Base-by-base conservation (phyloP, 1,140 invertebrate species). In the Zaprionus vittiger region DNA sequence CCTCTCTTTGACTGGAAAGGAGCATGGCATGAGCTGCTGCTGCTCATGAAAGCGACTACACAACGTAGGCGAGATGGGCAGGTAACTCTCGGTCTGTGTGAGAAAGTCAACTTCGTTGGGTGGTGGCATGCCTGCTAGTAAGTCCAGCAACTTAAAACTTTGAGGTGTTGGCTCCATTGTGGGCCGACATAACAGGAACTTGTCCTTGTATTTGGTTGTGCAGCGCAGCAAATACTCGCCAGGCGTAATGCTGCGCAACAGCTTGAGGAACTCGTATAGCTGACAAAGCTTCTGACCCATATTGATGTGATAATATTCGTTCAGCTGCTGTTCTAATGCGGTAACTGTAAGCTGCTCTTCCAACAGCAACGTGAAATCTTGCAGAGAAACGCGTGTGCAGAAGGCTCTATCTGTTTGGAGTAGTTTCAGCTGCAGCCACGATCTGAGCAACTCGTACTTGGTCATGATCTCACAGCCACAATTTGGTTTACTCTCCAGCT, bases 401-500 rank as follows among this genome's bases (percentile, higher is more conserved):
- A 78, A 64, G 0, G 59, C 84, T 4, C 37, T 3, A 1, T 80
- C 59, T 0, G 57, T 31, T 38, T 79, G 54, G 1, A 89, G 55
- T 0, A 92, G 64, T 22, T 83, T 80, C 12, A 92, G 37, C 44
- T 91, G 90, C 11, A 92, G 56, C 91, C 91, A 92, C 20, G 74
- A 73, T 11, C 71, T 64, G 6, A 92, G 56, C n/a, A 92, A 31
- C 28, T 92, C 91, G 60, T 92, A 90, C 12, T 91, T 90, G 3
- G 91, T 78, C 79, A 92, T 73, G 7, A 82, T 60, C 63, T 92
- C 91, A 52, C 84, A 90, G n/a, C 91, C 91, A 49, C 85, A 92
- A n/a, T 80, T 22, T 1, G 91, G 81, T 59, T 92, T 92, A 24
- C 73, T 89, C 61, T 92, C 91, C 56, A 92, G 26, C 63, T 92